A percentile compares a stretch with the other conserved stretches of the same genome.
These are phyloP conservation scores for Cephonodes hylas DNA, from an alignment of 2,888 invertebrate genomes.

Conservation along the genomic window DNA sequence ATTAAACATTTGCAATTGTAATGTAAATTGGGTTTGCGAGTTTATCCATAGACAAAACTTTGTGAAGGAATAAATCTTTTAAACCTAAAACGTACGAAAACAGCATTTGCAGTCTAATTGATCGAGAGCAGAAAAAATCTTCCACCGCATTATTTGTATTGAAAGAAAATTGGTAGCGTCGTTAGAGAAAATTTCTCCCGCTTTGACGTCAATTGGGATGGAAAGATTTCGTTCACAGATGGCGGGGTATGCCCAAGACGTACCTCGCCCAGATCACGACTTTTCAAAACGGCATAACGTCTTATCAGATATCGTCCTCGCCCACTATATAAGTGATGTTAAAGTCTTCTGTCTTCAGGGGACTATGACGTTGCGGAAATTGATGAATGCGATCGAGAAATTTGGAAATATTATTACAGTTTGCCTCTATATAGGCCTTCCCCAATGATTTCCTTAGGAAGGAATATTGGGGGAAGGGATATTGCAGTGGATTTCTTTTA, in stretches of 20 bases:
- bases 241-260: neutral
- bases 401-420: neutral
- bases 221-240: constrained; percentile 26
- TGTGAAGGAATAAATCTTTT: no score
- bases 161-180: neutral
- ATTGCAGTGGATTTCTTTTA: no score
- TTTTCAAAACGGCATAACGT: neutral
- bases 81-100: no score
- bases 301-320: neutral
- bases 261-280: no score
- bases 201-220: constrained; percentile 28
- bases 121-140: neutral
- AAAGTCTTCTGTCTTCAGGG: neutral
- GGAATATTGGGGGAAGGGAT: no score
- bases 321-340: neutral
- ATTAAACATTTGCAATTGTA: no score
- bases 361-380: neutral
- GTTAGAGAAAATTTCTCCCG: neutral
- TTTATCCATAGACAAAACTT: neutral
- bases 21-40: no score
- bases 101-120: neutral
- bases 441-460: no score
- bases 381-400: neutral
- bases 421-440: neutral
- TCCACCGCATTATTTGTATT: neutral